Evolutionary conservation across 2,797 vertebrate genomes (phyloP), one percentile per base, ranked within the genome.

Genomic region (Phyllotis vaccarum): DNA sequence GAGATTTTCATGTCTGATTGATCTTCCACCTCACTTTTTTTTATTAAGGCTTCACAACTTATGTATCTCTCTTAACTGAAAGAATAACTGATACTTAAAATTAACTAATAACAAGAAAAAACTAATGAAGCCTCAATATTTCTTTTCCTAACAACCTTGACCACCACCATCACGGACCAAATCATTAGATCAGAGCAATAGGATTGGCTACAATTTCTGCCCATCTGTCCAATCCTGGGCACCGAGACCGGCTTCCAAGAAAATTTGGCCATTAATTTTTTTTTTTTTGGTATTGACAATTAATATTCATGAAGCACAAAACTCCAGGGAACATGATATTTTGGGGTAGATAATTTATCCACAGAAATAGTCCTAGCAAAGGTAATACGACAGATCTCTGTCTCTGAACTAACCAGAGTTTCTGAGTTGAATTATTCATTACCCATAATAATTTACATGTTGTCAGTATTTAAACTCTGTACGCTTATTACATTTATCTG

Each of bases 291-390:
- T 27, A 52, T 52, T 56, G 74, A 86, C 2, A 64, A 86, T 85
- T 16, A 62, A 96, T 96, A 81, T 58, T 49, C 34, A 70, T 43
- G 62, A 91, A 27, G 22, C 60, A 34, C 66, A 29, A 29, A 83
- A 68, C 21, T n/a, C 52, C 34, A 80, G 54, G 74, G 68, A 60
- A 62, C 21, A 31, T 52, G 40, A 62, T 24, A 31, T 70, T 19
- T 21, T 21, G 31, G 43, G 3, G 19, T 3, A 54, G 40, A 27
- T 10, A 4, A 5, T 7, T 40, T 17, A 8, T 40, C 72, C 7
- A 34, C 2, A 54, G n/a, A 72, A 49, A 46, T 19, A 12, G 24
- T 54, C n/a, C 19, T 34, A 12, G 12, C 46, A 88, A 68, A 54
- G 34, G 37, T 37, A n/a, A 31, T 0, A 14, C 60, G 43, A 49